Conservation (phyloP, 2,113 vertebrate species). For the Alethe castanea region DNA sequence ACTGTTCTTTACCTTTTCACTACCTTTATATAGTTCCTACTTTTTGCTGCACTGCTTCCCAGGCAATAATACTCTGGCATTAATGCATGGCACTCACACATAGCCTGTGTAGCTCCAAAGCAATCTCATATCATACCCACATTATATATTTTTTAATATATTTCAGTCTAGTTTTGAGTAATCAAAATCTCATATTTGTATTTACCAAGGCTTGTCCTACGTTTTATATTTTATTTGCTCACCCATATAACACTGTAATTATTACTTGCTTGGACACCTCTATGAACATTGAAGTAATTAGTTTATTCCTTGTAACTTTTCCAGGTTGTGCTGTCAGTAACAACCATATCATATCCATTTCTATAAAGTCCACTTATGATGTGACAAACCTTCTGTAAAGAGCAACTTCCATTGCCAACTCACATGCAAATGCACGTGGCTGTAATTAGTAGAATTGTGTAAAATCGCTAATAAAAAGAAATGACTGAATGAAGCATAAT, state of each 20-base stretch:
- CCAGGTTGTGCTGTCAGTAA: neutral
- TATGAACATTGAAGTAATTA: neutral
- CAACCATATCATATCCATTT: neutral
- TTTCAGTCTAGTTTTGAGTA: neutral
- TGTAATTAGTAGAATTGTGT: neutral
- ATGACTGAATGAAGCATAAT: neutral
- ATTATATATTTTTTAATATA: neutral
- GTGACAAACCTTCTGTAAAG: neutral
- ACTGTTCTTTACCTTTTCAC: neutral
- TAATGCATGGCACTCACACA: neutral
- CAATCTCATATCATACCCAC: neutral
- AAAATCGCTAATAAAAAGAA: conserved; percentile 13
- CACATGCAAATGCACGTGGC: neutral
- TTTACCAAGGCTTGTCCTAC: neutral
- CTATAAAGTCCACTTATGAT: neutral
- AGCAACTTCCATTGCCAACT: neutral
- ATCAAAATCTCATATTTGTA: neutral
- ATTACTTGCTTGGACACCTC: neutral
- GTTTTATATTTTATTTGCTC: neutral
- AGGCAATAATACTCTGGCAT: neutral
- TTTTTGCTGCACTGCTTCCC: neutral
- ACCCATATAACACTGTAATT: neutral
- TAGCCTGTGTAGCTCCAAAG: neutral
- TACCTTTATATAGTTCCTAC: neutral
- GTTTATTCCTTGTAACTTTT: neutral